Conservation (phyloP, 1,140 invertebrate species). For the Stegodyphus mimosarum region DNA sequence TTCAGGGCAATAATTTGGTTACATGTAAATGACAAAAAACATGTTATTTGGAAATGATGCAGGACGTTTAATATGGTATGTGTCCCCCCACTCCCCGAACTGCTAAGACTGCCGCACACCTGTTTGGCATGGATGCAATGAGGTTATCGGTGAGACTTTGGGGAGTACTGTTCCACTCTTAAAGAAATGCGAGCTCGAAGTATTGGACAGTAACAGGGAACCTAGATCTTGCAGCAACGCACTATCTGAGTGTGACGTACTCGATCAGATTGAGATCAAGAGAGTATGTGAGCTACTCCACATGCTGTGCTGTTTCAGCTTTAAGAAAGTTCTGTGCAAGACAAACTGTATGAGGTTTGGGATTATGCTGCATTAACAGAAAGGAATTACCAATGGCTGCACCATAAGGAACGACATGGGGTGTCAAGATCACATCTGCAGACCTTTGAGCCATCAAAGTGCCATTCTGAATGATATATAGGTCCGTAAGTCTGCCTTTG, state of each 20-base stretch:
- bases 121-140: background rate
- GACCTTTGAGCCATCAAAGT: background rate
- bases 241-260: background rate
- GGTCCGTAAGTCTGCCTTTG: background rate
- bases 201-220: background rate
- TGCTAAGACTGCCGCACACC: background rate
- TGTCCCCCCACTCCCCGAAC: background rate
- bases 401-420: background rate
- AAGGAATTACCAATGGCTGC: background rate
- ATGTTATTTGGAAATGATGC: background rate
- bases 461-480: background rate
- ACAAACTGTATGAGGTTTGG: background rate
- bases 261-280: background rate
- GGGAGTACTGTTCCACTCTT: slow-evolving; percentile 2
- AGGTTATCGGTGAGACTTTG: background rate
- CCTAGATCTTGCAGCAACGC: background rate
- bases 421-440: background rate
- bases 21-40: background rate
- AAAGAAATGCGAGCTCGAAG: background rate
- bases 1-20: slow-evolving; percentile 4
- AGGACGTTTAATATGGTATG: background rate
- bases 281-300: background rate
- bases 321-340: background rate
- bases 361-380: background rate
- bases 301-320: background rate